Evolutionary conservation across 2,797 vertebrate genomes (phyloP).

Genomic region (Dipus sagitta): DNA sequence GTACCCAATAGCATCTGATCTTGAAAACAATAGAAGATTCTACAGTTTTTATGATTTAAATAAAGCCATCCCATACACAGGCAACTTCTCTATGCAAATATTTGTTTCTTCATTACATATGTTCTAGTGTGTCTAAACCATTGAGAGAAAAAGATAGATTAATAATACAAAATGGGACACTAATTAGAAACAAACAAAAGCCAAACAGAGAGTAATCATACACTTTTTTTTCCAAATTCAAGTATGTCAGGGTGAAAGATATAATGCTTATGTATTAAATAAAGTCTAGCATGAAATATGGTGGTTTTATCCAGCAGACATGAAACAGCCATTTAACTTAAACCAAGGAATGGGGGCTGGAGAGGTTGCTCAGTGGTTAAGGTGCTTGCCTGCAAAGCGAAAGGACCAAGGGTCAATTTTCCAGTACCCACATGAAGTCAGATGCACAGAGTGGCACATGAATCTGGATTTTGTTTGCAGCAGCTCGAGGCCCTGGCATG

Average conservation of each 20-base stretch:
- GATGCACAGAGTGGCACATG: too few relatives aligned
- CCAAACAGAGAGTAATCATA: background rate
- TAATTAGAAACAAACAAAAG: background rate
- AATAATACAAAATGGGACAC: conserved; percentile 42
- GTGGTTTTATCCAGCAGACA: background rate
- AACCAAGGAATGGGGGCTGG: background rate
- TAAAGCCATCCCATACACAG: background rate
- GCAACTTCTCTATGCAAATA: background rate
- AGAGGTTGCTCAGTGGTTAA: too few relatives aligned
- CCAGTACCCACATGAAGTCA: too few relatives aligned
- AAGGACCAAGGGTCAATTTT: too few relatives aligned
- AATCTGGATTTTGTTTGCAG: too few relatives aligned
- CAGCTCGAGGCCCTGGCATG: too few relatives aligned
- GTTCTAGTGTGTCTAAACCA: conserved; percentile 23
- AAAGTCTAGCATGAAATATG: too few relatives aligned
- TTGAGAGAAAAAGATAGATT: background rate
- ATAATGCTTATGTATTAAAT: conserved; percentile 18
- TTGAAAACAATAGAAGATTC: background rate
- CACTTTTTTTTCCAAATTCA: background rate
- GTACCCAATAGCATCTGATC: too few relatives aligned
- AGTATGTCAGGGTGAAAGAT: background rate
- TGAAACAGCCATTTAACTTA: background rate
- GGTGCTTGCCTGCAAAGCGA: too few relatives aligned
- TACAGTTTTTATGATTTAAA: conserved; percentile 29
- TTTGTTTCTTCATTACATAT: conserved; percentile 24